A percentile compares a stretch with the other conserved stretches of the same genome.
Evolutionary conservation across 1,140 invertebrate genomes (phyloP).

Genomic region (Aphelinus atriplicis): DNA sequence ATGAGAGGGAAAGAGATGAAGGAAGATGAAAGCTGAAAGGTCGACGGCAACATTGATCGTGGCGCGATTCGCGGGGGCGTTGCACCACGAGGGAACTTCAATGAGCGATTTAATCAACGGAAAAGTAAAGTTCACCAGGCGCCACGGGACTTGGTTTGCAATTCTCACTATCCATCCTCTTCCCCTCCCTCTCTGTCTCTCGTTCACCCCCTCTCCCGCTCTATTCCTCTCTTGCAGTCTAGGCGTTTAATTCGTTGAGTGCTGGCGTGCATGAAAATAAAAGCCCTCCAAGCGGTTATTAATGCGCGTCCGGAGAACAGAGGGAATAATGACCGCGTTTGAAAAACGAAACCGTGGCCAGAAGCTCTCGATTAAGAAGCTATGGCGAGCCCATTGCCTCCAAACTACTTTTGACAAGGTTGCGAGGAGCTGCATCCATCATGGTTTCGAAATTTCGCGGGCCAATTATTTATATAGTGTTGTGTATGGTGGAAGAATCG

Average conservation of each 20-base stretch:
- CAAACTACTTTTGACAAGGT: too few relatives aligned
- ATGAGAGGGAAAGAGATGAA: constrained; percentile 1
- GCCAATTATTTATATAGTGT: too few relatives aligned
- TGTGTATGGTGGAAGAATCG: too few relatives aligned
- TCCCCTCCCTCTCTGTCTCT: neutral
- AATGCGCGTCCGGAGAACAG: constrained; percentile 3
- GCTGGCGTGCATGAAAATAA: constrained; percentile 5
- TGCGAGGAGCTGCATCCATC: too few relatives aligned
- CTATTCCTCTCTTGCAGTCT: neutral
- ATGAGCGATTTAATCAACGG: constrained; percentile 41
- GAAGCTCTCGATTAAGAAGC: neutral
- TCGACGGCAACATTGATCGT: constrained; percentile 23
- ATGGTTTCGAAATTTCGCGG: too few relatives aligned
- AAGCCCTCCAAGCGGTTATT: constrained; percentile 4
- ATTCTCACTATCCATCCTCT: neutral
- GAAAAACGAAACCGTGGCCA: too few relatives aligned
- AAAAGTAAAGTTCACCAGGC: constrained; percentile 35
- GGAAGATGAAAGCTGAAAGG: constrained; percentile 1
- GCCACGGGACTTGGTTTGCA: constrained; percentile 20
- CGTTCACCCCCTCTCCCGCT: neutral
- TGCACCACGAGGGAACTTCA: constrained; percentile 21
- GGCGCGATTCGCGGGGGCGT: constrained; percentile 13
- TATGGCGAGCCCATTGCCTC: too few relatives aligned
- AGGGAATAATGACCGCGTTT: constrained; percentile 3
- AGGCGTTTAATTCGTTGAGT: constrained; percentile 28